Percentiles rank a stretch among this genome's conserved stretches.
Evolutionary conservation across 1,140 invertebrate genomes (phyloP).

Genomic region (Drosophila novamexicana): DNA sequence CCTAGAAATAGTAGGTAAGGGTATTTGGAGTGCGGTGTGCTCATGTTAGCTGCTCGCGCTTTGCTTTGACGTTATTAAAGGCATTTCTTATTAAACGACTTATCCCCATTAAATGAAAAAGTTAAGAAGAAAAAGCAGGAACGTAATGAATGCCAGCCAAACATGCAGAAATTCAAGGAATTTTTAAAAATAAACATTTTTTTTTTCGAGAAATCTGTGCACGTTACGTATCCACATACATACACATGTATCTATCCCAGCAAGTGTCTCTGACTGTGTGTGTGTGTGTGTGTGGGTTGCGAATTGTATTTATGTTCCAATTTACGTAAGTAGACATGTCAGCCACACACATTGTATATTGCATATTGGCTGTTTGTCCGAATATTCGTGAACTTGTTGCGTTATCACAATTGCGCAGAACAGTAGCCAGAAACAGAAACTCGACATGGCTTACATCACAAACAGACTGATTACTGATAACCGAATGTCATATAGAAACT

Average conservation of each 20-base stretch:
- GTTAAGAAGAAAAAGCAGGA: constrained; percentile 1
- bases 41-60: background rate
- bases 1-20: background rate
- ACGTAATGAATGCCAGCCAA: constrained; percentile 24
- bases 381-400: constrained; percentile 4
- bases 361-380: background rate
- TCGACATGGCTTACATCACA: background rate
- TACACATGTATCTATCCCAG: background rate
- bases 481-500: too few relatives aligned
- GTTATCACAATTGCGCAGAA: constrained; percentile 6
- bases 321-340: background rate
- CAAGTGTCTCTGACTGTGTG: constrained; percentile 6
- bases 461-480: too few relatives aligned
- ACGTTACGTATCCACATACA: constrained; percentile 2
- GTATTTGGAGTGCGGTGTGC: background rate
- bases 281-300: constrained; percentile 10
- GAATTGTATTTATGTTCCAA: constrained; percentile 7
- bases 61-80: constrained; percentile 35
- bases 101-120: constrained; percentile 20
- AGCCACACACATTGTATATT: too few relatives aligned
- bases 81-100: constrained; percentile 33
- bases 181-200: constrained; percentile 59
- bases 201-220: constrained; percentile 59
- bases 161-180: constrained; percentile 49
- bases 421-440: background rate